Evolutionary conservation across 2,113 vertebrate species (phyloP).

Genomic region (Heliornis fulica): DNA sequence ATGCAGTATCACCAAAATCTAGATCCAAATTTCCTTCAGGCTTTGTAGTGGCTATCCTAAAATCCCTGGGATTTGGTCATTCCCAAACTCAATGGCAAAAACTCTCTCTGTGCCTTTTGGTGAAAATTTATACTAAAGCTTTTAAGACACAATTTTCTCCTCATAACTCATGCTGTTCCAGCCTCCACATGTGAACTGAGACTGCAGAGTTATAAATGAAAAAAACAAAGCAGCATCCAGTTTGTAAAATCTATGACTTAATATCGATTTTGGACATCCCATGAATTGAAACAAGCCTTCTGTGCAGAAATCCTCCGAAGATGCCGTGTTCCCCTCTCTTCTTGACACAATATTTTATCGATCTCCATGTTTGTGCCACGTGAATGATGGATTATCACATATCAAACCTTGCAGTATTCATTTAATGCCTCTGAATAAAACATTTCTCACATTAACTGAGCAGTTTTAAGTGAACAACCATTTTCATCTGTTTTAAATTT

Average conservation of each 20-base stretch:
- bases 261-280: slow-evolving; percentile 2
- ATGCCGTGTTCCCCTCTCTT: not conserved
- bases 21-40: not conserved
- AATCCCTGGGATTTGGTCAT: not conserved
- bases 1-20: not conserved
- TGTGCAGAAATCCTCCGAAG: not conserved
- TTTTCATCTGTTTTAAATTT: slow-evolving; percentile 77
- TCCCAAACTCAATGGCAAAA: not conserved
- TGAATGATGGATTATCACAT: slow-evolving; percentile 57
- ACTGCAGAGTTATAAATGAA: not conserved
- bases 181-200: not conserved
- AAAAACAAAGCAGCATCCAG: not conserved
- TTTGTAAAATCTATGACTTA: not conserved
- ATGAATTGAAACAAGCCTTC: not conserved
- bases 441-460: slow-evolving; percentile 73
- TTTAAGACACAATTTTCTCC: not conserved
- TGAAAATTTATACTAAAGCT: not conserved
- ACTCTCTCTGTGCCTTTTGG: not conserved
- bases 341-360: not conserved
- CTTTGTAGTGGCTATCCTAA: not conserved
- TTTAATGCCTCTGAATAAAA: slow-evolving; percentile 77
- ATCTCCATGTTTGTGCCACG: slow-evolving; percentile 29
- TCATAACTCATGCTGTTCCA: not conserved
- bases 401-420: slow-evolving; percentile 56
- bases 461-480: slow-evolving; percentile 73